Base-by-base conservation (phyloP, 2,113 vertebrate genomes). In the Loxodonta africana region DNA sequence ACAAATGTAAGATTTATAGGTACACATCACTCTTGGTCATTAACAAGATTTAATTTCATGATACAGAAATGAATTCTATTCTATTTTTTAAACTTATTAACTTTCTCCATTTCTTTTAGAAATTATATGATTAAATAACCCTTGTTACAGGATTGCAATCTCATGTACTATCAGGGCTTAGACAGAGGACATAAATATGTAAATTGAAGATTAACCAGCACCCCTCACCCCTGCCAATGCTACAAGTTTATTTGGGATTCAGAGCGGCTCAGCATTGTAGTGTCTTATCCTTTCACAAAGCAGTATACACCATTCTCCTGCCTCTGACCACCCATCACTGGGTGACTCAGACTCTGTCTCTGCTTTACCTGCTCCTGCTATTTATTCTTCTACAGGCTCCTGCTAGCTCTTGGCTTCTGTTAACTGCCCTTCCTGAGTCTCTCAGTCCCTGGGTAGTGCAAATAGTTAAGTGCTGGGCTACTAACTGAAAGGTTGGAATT, bases 21-120 rank as follows among this genome's bases (percentile, higher is more conserved):
- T 46, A 85, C 4, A 90, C 10, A 78, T 83, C 57, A 76, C 17
- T 82, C 8, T 92, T 81, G 12, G 37, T 94, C 44, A 93, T 89
- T 69, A 90, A 65, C 6, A 77, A 87, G 30, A 94, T 76, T 95
- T 82, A 92, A 88, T 60, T 90, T 37, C 28, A 88, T 77, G 37
- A 86, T 44, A 86, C 30, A 91, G 53, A 93, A 87, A 69, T 76
- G 18, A 6, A 87, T 65, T 89, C 62, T 69, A 57, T 30, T 92
- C 28, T 67, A 17, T 76, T 92, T 90, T 90, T 82, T 10, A 97
- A 74, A 86, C 37, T 62, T 90, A 62, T 44, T 90, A 81, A 73
- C 15, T 37, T 83, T 73, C 26, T 23, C 12, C 53, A 15, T 46
- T 90, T 82, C 33, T 90, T 92, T 88, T 67, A 90, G 67, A 85